A percentile compares a stretch with the other conserved stretches of the same genome.
Evolutionary conservation across 1,140 invertebrate genomes (phyloP).

Genomic region (Cydia fagiglandana): DNA sequence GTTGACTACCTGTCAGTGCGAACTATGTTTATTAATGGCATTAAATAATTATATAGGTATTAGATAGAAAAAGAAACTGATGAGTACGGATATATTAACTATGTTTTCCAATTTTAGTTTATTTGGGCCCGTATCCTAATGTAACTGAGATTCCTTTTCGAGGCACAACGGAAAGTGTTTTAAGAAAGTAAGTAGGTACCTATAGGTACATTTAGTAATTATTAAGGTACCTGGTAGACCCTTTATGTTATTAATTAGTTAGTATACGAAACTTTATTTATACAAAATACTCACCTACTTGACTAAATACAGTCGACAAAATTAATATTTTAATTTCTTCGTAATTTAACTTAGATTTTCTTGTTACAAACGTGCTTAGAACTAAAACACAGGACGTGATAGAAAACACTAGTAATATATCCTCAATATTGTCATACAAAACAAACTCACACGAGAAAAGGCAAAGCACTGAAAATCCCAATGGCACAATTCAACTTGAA

Average conservation of each 20-base stretch:
- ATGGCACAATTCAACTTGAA: background rate
- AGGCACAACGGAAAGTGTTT: background rate
- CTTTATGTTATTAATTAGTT: too few species aligned
- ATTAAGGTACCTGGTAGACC: too few species aligned
- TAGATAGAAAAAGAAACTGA: too few species aligned
- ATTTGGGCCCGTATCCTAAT: conserved; percentile 21
- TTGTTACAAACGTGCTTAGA: background rate
- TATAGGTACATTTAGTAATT: too few species aligned
- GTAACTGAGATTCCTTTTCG: background rate
- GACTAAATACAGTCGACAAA: background rate
- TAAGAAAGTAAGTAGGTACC: background rate
- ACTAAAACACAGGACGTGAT: background rate
- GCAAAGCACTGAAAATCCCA: background rate
- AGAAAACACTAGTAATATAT: background rate
- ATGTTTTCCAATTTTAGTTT: background rate
- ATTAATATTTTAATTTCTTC: too few species aligned
- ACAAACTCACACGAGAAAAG: background rate
- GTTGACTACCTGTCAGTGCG: too few species aligned
- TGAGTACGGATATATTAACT: too few species aligned
- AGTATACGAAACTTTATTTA: too few species aligned
- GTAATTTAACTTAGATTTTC: too few species aligned
- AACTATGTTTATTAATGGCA: too few species aligned
- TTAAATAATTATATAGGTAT: too few species aligned
- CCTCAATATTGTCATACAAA: background rate
- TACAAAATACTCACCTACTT: too few species aligned